Evolutionary conservation across 2,113 vertebrate species (phyloP).

Genomic region (Carassius auratus): DNA sequence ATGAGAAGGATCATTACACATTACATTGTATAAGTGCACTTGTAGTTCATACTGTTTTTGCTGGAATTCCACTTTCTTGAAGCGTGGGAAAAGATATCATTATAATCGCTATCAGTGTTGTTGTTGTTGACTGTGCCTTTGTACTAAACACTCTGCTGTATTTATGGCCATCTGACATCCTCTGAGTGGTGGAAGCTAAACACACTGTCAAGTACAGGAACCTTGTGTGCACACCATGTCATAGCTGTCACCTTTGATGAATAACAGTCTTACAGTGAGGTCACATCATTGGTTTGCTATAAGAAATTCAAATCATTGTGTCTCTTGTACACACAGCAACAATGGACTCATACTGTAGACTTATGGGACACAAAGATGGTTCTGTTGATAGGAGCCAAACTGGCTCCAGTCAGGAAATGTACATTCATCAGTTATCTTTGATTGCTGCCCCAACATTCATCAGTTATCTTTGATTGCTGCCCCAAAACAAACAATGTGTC

Average conservation of each 20-base stretch:
- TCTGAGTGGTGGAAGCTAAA: constrained; percentile 45
- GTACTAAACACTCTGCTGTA: constrained; percentile 46
- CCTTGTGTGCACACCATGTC: constrained; percentile 49
- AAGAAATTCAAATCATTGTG: constrained; percentile 50
- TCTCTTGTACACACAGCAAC: constrained; percentile 31
- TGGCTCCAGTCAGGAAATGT: constrained; percentile 56
- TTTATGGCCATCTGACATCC: constrained; percentile 47
- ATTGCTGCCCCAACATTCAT: constrained; percentile 44
- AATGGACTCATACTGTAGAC: constrained; percentile 43
- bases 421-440: constrained; percentile 52
- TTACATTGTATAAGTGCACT: neutral
- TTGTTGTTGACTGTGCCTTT: neutral
- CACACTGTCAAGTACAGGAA: constrained; percentile 52
- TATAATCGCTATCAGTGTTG: constrained; percentile 26
- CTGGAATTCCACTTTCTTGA: constrained; percentile 18
- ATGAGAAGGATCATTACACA: neutral
- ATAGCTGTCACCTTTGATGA: constrained; percentile 24
- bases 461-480: constrained; percentile 47
- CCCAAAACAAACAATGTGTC: constrained; percentile 46
- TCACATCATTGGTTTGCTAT: constrained; percentile 4
- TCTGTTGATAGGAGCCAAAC: constrained; percentile 42
- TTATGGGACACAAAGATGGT: constrained; percentile 36
- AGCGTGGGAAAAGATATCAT: constrained; percentile 55
- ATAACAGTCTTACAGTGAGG: neutral
- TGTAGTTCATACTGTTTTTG: neutral